A percentile compares a stretch with the other conserved stretches of the same genome.
phyloP scores from a whole-genome alignment of 1,140 invertebrate genomes.

The Uloborus diversus region DNA sequence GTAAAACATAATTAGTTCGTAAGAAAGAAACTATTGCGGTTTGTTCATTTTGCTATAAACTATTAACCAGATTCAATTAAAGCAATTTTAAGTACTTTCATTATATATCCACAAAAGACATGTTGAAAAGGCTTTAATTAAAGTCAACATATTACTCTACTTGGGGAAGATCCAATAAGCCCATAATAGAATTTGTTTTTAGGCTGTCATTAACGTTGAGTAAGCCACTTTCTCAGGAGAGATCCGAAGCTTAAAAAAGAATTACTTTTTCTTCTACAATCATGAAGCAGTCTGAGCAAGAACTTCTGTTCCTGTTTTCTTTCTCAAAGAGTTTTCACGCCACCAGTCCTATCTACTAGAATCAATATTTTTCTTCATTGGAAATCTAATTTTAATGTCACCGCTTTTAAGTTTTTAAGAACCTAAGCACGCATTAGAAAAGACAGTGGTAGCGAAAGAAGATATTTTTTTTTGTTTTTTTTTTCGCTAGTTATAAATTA shows the following conservation, averaged over 20 bases:
- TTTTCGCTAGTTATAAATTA: conserved; percentile 8
- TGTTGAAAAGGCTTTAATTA: too few relatives aligned
- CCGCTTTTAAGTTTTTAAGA: background rate
- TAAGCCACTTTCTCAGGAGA: background rate
- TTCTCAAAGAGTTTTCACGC: background rate
- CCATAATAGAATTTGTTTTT: background rate
- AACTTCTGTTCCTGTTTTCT: background rate
- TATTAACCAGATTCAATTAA: too few relatives aligned
- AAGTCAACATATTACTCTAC: too few relatives aligned
- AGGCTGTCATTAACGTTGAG: background rate
- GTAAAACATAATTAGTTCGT: too few relatives aligned
- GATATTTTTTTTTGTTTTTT: background rate
- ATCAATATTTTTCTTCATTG: conserved; percentile 16
- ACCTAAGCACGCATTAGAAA: background rate
- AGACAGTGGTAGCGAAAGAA: background rate
- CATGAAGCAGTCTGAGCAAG: background rate
- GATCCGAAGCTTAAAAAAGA: background rate
- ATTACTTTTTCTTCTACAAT: background rate
- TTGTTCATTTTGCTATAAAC: too few relatives aligned
- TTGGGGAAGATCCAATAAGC: too few relatives aligned
- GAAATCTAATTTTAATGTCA: conserved; percentile 35
- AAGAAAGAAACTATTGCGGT: too few relatives aligned
- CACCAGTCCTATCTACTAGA: conserved; percentile 9
- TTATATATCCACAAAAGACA: too few relatives aligned
- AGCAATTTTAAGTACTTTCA: too few relatives aligned